phyloP scores from a whole-genome alignment of 2,888 invertebrate species.

The Campoplex capitator region DNA sequence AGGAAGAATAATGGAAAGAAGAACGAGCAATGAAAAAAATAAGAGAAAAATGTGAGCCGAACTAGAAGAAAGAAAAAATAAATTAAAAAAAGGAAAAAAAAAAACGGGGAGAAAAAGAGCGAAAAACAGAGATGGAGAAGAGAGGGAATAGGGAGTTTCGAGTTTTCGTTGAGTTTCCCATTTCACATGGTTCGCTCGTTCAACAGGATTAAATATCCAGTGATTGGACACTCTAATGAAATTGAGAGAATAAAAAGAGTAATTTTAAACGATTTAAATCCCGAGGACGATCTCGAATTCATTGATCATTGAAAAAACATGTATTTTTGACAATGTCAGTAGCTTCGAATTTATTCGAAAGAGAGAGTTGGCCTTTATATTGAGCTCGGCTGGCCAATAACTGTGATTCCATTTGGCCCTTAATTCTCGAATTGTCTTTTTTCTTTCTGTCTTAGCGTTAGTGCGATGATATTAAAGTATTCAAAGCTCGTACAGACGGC shows the following conservation, averaged over 20 bases:
- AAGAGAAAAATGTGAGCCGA: not conserved
- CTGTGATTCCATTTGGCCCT: not conserved
- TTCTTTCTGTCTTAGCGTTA: not conserved
- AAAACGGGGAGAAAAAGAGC: not conserved
- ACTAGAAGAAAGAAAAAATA: no score
- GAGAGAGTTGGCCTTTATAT: not conserved
- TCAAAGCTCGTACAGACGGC: constrained; percentile 51
- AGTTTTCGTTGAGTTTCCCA: not conserved
- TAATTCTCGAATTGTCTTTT: constrained; percentile 33
- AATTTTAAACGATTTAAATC: not conserved
- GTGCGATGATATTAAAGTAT: constrained; percentile 54
- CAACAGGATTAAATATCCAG: not conserved
- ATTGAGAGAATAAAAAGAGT: not conserved
- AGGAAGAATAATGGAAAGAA: constrained; percentile 53
- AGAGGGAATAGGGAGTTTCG: not conserved
- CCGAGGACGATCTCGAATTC: not conserved
- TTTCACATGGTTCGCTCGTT: not conserved
- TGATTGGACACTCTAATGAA: not conserved
- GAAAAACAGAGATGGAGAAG: not conserved
- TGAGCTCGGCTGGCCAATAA: constrained; percentile 4
- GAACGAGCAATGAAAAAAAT: not conserved
- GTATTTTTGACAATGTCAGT: no score
- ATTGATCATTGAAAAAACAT: not conserved
- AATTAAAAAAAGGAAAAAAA: not conserved
- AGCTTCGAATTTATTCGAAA: not conserved